Conservation (phyloP, 2,797 vertebrate species). For the Coilia nasus region DNA sequence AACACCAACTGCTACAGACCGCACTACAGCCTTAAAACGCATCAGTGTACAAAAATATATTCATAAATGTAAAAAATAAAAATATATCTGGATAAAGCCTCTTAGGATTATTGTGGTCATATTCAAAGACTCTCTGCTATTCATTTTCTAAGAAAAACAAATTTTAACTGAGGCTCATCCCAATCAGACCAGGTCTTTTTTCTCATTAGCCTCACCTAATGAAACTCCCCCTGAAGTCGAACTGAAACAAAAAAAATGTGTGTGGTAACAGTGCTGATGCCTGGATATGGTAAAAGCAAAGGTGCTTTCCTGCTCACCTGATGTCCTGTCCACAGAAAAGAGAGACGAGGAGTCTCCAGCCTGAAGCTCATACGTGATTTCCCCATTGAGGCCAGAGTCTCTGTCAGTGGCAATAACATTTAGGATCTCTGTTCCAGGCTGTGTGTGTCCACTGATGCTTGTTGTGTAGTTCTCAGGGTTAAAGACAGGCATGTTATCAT, state of each 20-base stretch:
- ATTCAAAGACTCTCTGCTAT: background rate
- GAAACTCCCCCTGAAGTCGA: too few species aligned
- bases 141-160: background rate
- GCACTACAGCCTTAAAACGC: background rate
- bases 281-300: background rate
- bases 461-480: constrained; percentile 78
- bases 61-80: too few species aligned
- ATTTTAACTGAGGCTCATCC: background rate
- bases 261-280: background rate
- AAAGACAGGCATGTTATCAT: constrained; percentile 89
- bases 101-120: background rate
- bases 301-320: constrained; percentile 75
- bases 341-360: constrained; percentile 78
- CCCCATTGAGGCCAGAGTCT: constrained; percentile 81
- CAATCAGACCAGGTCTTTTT: too few species aligned
- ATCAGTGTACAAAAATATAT: too few species aligned
- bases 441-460: constrained; percentile 83
- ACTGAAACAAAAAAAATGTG: background rate
- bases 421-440: constrained; percentile 84
- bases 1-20: background rate
- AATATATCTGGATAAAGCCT: background rate
- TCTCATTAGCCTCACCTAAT: too few species aligned
- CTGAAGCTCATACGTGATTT: constrained; percentile 81
- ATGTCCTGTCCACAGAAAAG: constrained; percentile 81
- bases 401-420: constrained; percentile 83